Evolutionary conservation across 2,113 vertebrate genomes (phyloP), one percentile per base, ranked within the genome.

Genomic region (Coreoperca whiteheadi): DNA sequence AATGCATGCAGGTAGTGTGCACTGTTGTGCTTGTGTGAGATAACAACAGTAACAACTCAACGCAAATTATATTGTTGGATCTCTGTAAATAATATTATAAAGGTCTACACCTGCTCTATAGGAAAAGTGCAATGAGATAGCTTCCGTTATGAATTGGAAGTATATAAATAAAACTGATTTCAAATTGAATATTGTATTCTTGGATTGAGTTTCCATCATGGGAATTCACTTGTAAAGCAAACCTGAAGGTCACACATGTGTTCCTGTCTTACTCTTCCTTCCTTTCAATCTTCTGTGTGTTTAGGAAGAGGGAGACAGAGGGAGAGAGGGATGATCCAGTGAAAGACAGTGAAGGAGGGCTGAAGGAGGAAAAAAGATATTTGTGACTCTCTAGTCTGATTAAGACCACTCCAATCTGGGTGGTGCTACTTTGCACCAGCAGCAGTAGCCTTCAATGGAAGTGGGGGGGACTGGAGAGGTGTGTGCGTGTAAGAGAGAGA

Each of bases 331-430:
- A 53, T 12, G 15, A 11, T 48, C 21, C 51, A 66, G 25, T 59
- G 48, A 87, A 87, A 89, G 67, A 74, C 63, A 71, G 61, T 50
- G 64, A 72, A 84, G 70, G 61, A 71, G 66, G 43, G 86, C 77
- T 60, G 65, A 71, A 86, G 76, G 65, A 84, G 69, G 68, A 85
- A 61, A 53, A n/a, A 64, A 16, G 77, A 85, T 87, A 74, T 82
- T 67, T 83, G 73, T 87, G 78, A 74, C 87, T 83, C 89, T 83
- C 74, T 41, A 65, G 82, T 64, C 82, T 94, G 94, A 95, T 95
- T 94, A 94, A 93, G 90, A 91, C 90, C 91, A 94, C 88, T 89
- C 75, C 73, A 89, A 85, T 72, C 74, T 64, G 81, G 87, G 85
- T 79, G 85, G 82, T 84, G 72, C 85, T 84, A 72, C 90, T 89